These are phyloP conservation scores for Hippopotamus amphibius DNA, from an alignment of 2,113 vertebrate genomes.

Conservation along the genomic window DNA sequence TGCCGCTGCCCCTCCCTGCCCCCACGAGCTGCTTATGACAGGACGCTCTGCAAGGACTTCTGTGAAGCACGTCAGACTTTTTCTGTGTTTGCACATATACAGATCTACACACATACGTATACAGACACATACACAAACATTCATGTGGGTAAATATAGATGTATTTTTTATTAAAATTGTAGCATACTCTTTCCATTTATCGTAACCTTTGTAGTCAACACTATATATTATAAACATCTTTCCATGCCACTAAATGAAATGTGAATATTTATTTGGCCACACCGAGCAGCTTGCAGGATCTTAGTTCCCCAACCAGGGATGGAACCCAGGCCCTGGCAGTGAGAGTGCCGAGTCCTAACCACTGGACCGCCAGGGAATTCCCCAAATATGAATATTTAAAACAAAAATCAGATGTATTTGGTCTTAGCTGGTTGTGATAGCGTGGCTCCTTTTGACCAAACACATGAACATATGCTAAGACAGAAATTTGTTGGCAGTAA, in stretches of 20 bases:
- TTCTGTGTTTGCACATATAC: background rate
- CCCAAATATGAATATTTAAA: background rate
- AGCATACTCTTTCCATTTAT: background rate
- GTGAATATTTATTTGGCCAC: background rate
- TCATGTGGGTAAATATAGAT: background rate
- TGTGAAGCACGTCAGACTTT: background rate
- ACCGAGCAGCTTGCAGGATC: background rate
- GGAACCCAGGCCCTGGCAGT: background rate
- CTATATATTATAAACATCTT: background rate
- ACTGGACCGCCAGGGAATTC: background rate
- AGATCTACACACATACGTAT: background rate
- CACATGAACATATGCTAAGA: background rate
- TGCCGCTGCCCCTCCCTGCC: rapidly evolving
- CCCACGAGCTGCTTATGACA: background rate
- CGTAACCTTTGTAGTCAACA: background rate
- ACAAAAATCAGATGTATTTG: conserved; percentile 1
- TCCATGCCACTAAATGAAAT: conserved; percentile 37
- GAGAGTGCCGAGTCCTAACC: background rate
- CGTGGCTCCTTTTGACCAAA: conserved; percentile 2
- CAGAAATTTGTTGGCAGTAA: background rate
- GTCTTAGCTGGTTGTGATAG: background rate
- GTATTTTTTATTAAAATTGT: conserved; percentile 31
- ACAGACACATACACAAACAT: background rate
- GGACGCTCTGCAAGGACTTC: background rate
- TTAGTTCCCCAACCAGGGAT: background rate